Evolutionary conservation across 2,113 vertebrate species (phyloP).

Genomic region (Petrocephalus microphthalmus): DNA sequence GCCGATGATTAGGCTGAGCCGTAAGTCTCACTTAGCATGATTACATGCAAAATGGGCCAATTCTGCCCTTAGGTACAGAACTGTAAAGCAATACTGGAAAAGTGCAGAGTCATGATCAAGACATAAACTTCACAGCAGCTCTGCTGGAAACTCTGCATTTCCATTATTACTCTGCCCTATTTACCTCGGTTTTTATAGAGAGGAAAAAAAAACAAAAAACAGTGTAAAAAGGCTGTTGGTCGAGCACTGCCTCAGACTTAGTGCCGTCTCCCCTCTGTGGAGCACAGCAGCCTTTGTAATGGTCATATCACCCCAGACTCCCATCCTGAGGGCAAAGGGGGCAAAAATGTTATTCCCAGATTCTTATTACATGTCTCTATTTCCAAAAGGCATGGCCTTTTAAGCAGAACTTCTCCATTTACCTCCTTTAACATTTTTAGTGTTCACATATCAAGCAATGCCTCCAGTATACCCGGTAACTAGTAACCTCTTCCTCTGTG

Average conservation of each 20-base stretch:
- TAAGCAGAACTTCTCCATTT: not conserved
- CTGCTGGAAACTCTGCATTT: not conserved
- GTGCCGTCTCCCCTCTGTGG: not conserved
- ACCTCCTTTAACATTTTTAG: not conserved
- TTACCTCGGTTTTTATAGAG: not conserved
- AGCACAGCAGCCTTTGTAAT: not conserved
- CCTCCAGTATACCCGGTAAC: not conserved
- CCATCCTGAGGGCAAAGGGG: conserved; percentile 1
- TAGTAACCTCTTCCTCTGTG: not conserved
- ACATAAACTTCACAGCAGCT: conserved; percentile 1
- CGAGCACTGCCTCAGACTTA: not conserved
- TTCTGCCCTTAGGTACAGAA: not conserved
- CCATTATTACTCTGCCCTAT: not conserved
- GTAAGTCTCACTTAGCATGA: not conserved
- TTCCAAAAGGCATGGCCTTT: not conserved
- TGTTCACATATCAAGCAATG: not conserved
- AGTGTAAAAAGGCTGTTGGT: not conserved
- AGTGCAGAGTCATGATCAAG: not conserved
- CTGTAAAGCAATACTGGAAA: not conserved
- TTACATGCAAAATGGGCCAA: not conserved
- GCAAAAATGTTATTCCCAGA: not conserved
- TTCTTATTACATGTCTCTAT: not conserved
- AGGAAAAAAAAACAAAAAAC: not conserved
- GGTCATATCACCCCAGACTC: not conserved
- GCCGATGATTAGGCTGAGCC: not conserved